These are phyloP conservation scores for Idaea straminata DNA, from an alignment of 2,888 invertebrate species.

Conservation along the genomic window DNA sequence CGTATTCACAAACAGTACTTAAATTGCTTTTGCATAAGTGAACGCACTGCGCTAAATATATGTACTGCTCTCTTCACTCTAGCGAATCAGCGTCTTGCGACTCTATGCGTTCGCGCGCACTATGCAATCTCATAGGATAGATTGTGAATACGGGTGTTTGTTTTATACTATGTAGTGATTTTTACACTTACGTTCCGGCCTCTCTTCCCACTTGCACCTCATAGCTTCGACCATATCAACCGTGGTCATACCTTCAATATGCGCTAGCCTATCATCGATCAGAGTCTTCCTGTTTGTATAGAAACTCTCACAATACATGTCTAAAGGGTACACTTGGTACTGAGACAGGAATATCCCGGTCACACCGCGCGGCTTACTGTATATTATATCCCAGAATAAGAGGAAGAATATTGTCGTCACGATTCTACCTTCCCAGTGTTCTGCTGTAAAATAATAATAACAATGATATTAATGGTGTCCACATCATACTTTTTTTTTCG, in stretches of 20 bases:
- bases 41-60: no score
- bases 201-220: slow-evolving; percentile 66
- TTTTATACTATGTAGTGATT: no score
- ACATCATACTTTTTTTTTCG: no score
- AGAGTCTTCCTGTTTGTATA: slow-evolving; percentile 80
- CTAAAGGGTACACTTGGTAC: slow-evolving; percentile 86
- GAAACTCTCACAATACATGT: slow-evolving; percentile 84
- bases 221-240: slow-evolving; percentile 69
- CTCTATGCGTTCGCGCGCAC: no score
- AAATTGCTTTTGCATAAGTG: no score
- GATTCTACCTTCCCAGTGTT: slow-evolving; percentile 87
- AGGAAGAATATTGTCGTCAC: slow-evolving; percentile 82
- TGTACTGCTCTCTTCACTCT: no score
- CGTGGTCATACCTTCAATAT: slow-evolving; percentile 46
- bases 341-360: slow-evolving; percentile 82
- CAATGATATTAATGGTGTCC: slow-evolving; percentile 2
- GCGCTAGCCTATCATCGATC: slow-evolving; percentile 78
- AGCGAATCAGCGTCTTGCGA: no score
- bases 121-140: no score
- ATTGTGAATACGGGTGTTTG: no score
- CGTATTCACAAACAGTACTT: no score
- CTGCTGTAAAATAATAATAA: slow-evolving; percentile 62
- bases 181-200: slow-evolving; percentile 58
- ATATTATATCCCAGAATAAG: slow-evolving; percentile 90
- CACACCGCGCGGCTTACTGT: slow-evolving; percentile 65